These are phyloP conservation scores for Campodea augens DNA, from an alignment of 1,140 invertebrate species.

Conservation along the genomic window DNA sequence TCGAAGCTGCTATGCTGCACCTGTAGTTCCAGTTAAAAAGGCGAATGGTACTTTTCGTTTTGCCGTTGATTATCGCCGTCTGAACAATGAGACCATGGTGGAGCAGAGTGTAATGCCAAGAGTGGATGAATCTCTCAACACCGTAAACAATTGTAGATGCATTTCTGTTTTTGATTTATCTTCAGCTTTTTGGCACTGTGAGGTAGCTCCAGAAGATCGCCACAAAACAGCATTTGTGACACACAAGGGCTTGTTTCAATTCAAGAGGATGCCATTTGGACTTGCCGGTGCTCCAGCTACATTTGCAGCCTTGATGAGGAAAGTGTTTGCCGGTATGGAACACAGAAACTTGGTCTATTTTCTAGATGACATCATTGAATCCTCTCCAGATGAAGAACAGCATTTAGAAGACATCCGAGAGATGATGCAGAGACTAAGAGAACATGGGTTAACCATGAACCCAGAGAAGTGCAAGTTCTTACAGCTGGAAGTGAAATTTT, in stretches of 20 bases:
- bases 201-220: slow-evolving; percentile 17
- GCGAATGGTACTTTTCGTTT: slow-evolving; percentile 25
- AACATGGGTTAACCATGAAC: slow-evolving; percentile 15
- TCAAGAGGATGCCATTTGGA: slow-evolving; percentile 12
- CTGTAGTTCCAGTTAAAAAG: slow-evolving; percentile 29
- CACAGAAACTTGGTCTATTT: slow-evolving; percentile 11
- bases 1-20: too few relatives aligned
- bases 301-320: slow-evolving; percentile 13
- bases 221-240: slow-evolving; percentile 24
- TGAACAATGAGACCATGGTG: slow-evolving; percentile 22
- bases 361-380: slow-evolving; percentile 15
- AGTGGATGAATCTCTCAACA: slow-evolving; percentile 21
- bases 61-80: slow-evolving; percentile 24
- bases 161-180: slow-evolving; percentile 18
- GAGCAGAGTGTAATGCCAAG: slow-evolving; percentile 23
- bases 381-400: background rate
- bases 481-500: slow-evolving; percentile 18
- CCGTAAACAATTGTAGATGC: slow-evolving; percentile 13
- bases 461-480: slow-evolving; percentile 23
- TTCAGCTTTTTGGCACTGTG: slow-evolving; percentile 23
- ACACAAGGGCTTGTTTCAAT: slow-evolving; percentile 15
- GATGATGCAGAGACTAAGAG: slow-evolving; percentile 5
- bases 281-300: slow-evolving; percentile 11
- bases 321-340: slow-evolving; percentile 10
- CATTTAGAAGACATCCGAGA: slow-evolving; percentile 7